Evolutionary conservation across 2,113 vertebrate genomes (phyloP), one percentile per base, ranked within the genome.

Genomic region (Andinoacara biseriatus): DNA sequence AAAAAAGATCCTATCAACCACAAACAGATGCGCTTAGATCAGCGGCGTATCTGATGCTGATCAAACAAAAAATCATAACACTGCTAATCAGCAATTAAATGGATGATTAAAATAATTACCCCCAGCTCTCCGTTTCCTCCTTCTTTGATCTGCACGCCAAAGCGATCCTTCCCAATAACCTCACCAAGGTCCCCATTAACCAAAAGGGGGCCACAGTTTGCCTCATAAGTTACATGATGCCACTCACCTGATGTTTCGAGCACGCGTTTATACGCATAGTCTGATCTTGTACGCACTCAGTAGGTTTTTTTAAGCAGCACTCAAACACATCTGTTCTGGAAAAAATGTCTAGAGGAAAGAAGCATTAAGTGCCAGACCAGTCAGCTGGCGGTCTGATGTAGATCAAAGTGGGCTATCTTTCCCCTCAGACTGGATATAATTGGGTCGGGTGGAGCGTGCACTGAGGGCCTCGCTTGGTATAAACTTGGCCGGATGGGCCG

Each of bases 361-460:
- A 52, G 15, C 58, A 22, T 57, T n/a, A 75, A 77, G 80, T 38
- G 54, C 17, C 74, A 84, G 54, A 85, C 82, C 85, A 74, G 72
- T 87, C 78, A 59, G 84, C 57, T 74, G 62, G 60, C 22, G 79
- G 88, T 86, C 87, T 86, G 7, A 49, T 59, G 89, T 76, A 59
- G 83, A 87, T 91, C 80, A 93, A 93, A 93, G 82, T 90, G 82
- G 88, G 90, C 91, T 94, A 86, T 91, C 82, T 83, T 89, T 91
- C 90, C 82, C 82, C 78, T 87, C 88, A 91, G 88, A 92, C 87
- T 88, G 87, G 83, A 84, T 90, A 81, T 87, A 94, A 94, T 76
- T 95, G 93, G 93, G 93, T 94, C 94, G 93, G 90, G 76, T 89
- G 81, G 81, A 88, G 84, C 56, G 13, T 79, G 90, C 63, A 85